A percentile compares a stretch with the other conserved stretches of the same genome.
Evolutionary conservation across 1,140 invertebrate genomes (phyloP).

Genomic region (Neoseiulus cucumeris): DNA sequence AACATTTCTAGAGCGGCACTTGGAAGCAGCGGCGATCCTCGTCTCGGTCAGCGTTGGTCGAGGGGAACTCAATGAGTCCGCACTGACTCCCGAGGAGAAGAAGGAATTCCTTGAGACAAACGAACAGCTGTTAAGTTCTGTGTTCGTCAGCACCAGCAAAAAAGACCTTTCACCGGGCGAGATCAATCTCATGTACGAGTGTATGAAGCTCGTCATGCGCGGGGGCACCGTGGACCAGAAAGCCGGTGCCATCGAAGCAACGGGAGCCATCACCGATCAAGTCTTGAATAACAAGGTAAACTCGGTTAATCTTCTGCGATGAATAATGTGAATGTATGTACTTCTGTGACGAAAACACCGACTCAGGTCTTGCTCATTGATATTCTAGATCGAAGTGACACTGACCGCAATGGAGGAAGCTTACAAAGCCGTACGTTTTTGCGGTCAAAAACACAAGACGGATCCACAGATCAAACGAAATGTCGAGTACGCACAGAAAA

Average conservation of each 20-base stretch:
- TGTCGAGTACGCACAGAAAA: background rate
- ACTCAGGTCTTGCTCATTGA: no score
- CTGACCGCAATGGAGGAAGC: background rate
- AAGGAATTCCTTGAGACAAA: background rate
- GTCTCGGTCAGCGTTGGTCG: background rate
- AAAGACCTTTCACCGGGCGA: background rate
- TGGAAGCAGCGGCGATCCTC: background rate
- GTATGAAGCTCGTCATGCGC: slow-evolving; percentile 4
- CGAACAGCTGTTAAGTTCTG: background rate
- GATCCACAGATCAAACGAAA: slow-evolving; percentile 3
- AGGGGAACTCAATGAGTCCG: background rate
- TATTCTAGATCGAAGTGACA: background rate
- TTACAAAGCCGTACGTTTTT: background rate
- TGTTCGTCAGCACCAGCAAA: background rate
- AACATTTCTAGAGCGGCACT: background rate
- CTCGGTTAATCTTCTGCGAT: no score
- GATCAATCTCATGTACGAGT: slow-evolving; percentile 8
- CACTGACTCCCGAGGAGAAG: background rate
- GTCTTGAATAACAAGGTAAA: background rate
- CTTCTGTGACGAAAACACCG: no score
- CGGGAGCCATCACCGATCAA: background rate
- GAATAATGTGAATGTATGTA: no score
- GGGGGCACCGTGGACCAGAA: background rate
- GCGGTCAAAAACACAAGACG: background rate
- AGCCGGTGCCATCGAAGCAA: background rate